Evolutionary conservation across 2,797 vertebrate species (phyloP).

Genomic region (Lagodon rhomboides): DNA sequence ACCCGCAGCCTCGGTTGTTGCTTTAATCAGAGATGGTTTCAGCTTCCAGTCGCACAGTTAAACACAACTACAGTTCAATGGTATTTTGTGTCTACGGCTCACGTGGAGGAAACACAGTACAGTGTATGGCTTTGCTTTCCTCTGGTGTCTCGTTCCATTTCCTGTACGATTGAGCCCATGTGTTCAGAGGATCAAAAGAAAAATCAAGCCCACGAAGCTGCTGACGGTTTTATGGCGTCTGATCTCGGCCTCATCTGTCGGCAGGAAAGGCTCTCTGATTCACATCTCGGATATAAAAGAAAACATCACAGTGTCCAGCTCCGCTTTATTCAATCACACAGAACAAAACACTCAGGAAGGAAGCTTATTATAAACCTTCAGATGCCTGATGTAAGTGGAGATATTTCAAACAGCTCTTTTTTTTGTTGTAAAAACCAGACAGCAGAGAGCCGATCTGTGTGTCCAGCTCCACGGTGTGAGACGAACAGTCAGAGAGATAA

Average conservation of each 20-base stretch:
- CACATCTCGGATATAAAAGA: slow-evolving; percentile 46
- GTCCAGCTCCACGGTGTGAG: neutral
- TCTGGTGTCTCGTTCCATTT: slow-evolving; percentile 52
- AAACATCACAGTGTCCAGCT: slow-evolving; percentile 36
- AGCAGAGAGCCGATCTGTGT: neutral
- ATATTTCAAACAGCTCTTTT: slow-evolving; percentile 18
- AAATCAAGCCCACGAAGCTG: slow-evolving; percentile 32
- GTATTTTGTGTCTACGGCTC: neutral
- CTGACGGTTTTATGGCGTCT: slow-evolving; percentile 45
- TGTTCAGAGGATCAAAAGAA: slow-evolving; percentile 54
- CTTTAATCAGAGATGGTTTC: neutral
- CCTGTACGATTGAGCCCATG: slow-evolving; percentile 12
- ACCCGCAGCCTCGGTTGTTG: neutral
- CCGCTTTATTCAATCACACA: slow-evolving; percentile 24
- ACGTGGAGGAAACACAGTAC: slow-evolving; percentile 5
- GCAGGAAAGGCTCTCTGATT: slow-evolving; percentile 38
- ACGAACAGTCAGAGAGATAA: neutral
- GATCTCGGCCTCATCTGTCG: slow-evolving; percentile 52
- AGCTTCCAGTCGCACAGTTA: no score
- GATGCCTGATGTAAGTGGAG: slow-evolving; percentile 27
- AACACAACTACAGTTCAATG: neutral
- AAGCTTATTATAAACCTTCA: slow-evolving; percentile 16
- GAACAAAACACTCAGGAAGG: slow-evolving; percentile 42
- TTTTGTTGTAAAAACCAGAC: neutral
- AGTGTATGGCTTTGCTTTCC: neutral